Percentiles rank a stretch among this genome's conserved stretches.
Evolutionary conservation across 2,113 vertebrate species (phyloP).

Genomic region (Dipodomys spectabilis): DNA sequence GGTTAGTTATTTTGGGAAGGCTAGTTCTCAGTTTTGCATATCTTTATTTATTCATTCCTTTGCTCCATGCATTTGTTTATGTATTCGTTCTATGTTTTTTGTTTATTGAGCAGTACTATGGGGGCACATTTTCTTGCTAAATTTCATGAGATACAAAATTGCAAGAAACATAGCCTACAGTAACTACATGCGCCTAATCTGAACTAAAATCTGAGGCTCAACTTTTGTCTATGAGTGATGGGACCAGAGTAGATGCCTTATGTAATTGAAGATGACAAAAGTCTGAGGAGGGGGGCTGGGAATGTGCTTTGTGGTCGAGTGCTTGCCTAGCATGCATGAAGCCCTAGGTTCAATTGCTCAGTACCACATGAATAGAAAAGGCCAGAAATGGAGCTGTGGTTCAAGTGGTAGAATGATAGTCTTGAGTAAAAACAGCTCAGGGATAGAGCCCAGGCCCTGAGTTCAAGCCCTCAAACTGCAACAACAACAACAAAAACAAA

Average conservation of each 20-base stretch:
- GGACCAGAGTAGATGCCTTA: accelerated
- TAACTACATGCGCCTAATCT: background rate
- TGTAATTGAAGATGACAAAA: accelerated
- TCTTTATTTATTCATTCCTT: background rate
- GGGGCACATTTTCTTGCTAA: background rate
- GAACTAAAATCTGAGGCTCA: background rate
- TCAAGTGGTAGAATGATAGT: no score
- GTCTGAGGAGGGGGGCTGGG: background rate
- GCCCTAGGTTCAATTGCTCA: no score
- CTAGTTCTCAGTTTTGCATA: slow-evolving; percentile 13
- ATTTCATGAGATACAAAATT: background rate
- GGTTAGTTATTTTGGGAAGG: slow-evolving; percentile 15
- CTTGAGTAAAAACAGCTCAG: no score
- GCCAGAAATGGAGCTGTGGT: no score
- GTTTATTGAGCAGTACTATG: background rate
- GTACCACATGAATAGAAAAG: no score
- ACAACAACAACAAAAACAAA: no score
- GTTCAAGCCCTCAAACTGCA: no score
- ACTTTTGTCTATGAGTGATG: background rate
- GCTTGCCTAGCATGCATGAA: no score
- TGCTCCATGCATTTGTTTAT: background rate
- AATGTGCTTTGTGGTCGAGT: no score
- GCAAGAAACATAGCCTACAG: background rate
- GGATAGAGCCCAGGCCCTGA: no score
- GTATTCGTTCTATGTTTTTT: background rate